Conservation (phyloP, 2,888 invertebrate genomes). For the Drosophila antonietae region DNA sequence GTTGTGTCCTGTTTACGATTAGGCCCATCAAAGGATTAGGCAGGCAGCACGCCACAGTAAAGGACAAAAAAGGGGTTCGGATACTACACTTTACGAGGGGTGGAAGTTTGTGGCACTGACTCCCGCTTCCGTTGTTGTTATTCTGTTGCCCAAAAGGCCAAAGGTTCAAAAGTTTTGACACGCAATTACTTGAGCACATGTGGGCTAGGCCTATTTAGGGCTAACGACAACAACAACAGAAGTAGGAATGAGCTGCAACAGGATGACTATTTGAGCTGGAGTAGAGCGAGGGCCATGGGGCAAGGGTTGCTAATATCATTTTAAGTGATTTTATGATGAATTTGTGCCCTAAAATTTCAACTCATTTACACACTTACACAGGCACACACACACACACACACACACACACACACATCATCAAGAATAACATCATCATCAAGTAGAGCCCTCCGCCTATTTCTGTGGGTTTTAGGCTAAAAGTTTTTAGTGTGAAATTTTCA, state of each 20-base stretch:
- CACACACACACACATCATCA: constrained; percentile 27
- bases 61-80: constrained; percentile 20
- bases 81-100: constrained; percentile 26
- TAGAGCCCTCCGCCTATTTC: constrained; percentile 36
- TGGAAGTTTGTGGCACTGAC: constrained; percentile 15
- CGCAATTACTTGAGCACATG: constrained; percentile 77
- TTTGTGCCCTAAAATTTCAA: constrained; percentile 78
- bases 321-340: constrained; percentile 84
- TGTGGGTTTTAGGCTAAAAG: constrained; percentile 63
- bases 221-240: constrained; percentile 2
- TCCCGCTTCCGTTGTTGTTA: constrained; percentile 25
- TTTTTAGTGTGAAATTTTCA: constrained; percentile 79
- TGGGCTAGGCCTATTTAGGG: constrained; percentile 59
- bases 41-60: constrained; percentile 55
- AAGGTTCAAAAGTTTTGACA: constrained; percentile 81
- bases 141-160: constrained; percentile 61
- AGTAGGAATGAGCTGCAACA: constrained; percentile 3
- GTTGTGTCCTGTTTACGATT: constrained; percentile 61
- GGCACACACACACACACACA: constrained; percentile 14
- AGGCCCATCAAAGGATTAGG: constrained; percentile 81
- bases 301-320: constrained; percentile 77
- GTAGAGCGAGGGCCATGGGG: constrained; percentile 24
- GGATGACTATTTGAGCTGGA: constrained; percentile 4
- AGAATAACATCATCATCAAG: constrained; percentile 53
- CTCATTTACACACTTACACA: constrained; percentile 59